Conservation (phyloP, 2,113 vertebrate species). For the Shinisaurus crocodilurus region DNA sequence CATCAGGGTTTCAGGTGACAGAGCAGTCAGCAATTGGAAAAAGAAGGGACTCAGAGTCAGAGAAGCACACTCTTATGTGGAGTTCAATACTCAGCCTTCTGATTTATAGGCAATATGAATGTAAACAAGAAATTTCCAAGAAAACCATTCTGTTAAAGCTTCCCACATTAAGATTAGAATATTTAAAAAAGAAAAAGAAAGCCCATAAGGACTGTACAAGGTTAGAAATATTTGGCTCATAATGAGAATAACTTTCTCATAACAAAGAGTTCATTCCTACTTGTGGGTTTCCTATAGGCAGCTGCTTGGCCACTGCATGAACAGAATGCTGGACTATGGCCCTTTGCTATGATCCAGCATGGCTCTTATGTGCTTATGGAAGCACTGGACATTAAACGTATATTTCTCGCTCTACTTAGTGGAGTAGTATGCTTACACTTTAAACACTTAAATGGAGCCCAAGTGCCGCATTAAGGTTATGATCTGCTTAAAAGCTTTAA, state of each 20-base stretch:
- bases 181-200: background rate
- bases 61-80: too few relatives aligned
- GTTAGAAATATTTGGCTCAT: slow-evolving; percentile 55
- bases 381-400: background rate
- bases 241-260: slow-evolving; percentile 15
- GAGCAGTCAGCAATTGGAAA: background rate
- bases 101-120: background rate
- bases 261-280: background rate
- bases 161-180: background rate
- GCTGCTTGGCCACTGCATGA: too few relatives aligned
- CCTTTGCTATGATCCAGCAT: too few relatives aligned
- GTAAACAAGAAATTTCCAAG: slow-evolving; percentile 12
- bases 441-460: background rate
- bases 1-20: background rate
- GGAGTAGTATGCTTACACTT: background rate
- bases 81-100: background rate
- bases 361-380: too few relatives aligned
- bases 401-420: background rate
- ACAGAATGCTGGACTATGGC: too few relatives aligned
- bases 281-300: too few relatives aligned
- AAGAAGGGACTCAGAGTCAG: background rate
- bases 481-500: background rate
- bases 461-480: background rate
- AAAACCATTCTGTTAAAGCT: slow-evolving; percentile 3
- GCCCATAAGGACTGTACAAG: slow-evolving; percentile 39